Conservation (phyloP, 2,113 vertebrate species). For the Urocynchramus pylzowi region DNA sequence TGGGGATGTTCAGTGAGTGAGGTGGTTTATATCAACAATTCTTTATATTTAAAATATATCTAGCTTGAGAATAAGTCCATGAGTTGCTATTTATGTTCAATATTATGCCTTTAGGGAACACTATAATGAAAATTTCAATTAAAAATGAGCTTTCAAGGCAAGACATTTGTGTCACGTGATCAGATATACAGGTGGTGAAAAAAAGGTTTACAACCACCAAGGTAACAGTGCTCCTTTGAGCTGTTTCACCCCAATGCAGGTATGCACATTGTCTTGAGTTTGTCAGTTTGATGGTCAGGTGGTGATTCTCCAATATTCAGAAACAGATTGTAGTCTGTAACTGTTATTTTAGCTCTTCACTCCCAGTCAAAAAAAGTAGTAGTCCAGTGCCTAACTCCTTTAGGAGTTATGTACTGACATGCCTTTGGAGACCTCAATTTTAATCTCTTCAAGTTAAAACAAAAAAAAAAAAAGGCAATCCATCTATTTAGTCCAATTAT, state of each 20-base stretch:
- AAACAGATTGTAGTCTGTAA: not conserved
- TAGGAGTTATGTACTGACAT: not conserved
- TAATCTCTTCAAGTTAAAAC: not conserved
- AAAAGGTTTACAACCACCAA: not conserved
- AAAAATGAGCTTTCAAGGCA: not conserved
- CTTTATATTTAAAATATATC: not conserved
- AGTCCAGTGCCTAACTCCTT: not conserved
- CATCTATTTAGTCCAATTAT: not conserved
- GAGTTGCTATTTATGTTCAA: not conserved
- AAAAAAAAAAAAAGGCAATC: not conserved
- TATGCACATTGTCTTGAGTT: not conserved
- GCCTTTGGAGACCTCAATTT: not conserved
- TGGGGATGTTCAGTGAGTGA: not conserved
- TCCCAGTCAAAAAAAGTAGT: not conserved
- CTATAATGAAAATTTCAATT: not conserved
- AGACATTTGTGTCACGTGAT: not conserved
- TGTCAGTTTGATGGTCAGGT: not conserved
- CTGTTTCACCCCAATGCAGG: not conserved
- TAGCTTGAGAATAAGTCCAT: not conserved
- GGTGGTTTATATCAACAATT: not conserved
- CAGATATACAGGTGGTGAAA: not conserved
- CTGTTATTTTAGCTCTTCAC: not conserved
- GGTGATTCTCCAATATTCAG: not conserved
- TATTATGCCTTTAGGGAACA: not conserved
- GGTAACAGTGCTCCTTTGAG: not conserved